Evolutionary conservation across 1,140 invertebrate species (phyloP).

Genomic region (Epicauta chinensis): DNA sequence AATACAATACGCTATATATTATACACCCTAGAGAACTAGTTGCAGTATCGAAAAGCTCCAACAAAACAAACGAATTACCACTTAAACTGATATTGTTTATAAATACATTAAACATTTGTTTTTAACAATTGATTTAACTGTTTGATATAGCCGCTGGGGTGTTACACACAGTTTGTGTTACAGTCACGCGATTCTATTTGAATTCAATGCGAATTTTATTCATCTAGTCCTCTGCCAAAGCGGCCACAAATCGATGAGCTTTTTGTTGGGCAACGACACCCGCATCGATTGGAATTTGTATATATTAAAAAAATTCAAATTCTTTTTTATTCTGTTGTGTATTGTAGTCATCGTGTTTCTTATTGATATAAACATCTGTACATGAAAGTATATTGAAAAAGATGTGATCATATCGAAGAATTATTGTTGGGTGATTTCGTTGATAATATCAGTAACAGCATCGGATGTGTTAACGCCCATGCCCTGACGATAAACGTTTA

Average conservation of each 20-base stretch:
- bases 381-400: slow-evolving; percentile 1
- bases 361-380: too few species aligned
- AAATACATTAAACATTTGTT: slow-evolving; percentile 29
- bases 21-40: slow-evolving; percentile 34
- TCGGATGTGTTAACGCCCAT: slow-evolving; percentile 14
- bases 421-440: background rate
- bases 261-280: too few species aligned
- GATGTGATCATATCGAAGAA: background rate
- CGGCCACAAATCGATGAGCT: too few species aligned
- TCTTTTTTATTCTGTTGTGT: too few species aligned
- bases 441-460: slow-evolving; percentile 13
- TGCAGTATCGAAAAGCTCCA: slow-evolving; percentile 13
- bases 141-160: slow-evolving; percentile 30
- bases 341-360: too few species aligned
- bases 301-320: too few species aligned
- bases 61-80: slow-evolving; percentile 17
- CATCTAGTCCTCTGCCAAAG: slow-evolving; percentile 3
- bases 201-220: slow-evolving; percentile 33
- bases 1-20: slow-evolving; percentile 34
- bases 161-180: slow-evolving; percentile 26
- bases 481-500: slow-evolving; percentile 3
- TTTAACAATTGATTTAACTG: slow-evolving; percentile 16
- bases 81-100: slow-evolving; percentile 21
- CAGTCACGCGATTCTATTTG: slow-evolving; percentile 34
- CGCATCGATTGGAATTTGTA: too few species aligned